Evolutionary conservation across 2,888 invertebrate genomes (phyloP), one percentile per base, ranked within the genome.

Genomic region (Machimus atricapillus): DNA sequence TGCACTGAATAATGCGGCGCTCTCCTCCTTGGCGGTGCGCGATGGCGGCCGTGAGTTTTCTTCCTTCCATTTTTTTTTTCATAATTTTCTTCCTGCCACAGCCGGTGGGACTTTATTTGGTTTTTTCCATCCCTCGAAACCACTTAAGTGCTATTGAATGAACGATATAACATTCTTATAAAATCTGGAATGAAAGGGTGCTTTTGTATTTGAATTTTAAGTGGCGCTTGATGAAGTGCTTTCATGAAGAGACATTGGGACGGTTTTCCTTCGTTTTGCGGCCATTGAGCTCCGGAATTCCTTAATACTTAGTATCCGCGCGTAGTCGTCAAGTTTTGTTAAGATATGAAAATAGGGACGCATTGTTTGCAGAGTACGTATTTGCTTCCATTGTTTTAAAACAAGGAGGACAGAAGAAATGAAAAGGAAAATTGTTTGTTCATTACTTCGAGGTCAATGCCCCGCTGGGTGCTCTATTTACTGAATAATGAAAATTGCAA

Each of bases 111-210:
- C 52, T 79, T 27, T 79, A 79, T 79, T 79, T 79, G 79, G 52
- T 79, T 79, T 79, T 79, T 79, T 79, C 52, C 52, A 79, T 79
- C 79, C 79, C 27, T 79, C 52, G 52, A 79, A 79, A 79, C 79
- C 79, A 79, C 79, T 79, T 79, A 79, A 79, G 79, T 37, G 52
- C 79, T 52, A 79, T 79, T 79, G 79, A 79, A 79, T 79, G 79
- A 52, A 52, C 79, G 79, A 79, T 79, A 79, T 79, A 79, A 79
- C 79, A 79, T 79, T 79, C 79, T 79, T 79, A 79, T 79, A 79
- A 79, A 66, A 52, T 79, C 79, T 52, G 79, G 31, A 79, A 52
- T 79, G 79, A 79, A 79, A 79, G 79, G 79, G 79, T 79, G 79
- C 79, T 79, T 79, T 79, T 79, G 52, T 79, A 79, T 79, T 79